Base-by-base conservation (phyloP, 64 coral and sea anemone species). In the Dendronephthya gigantea region DNA sequence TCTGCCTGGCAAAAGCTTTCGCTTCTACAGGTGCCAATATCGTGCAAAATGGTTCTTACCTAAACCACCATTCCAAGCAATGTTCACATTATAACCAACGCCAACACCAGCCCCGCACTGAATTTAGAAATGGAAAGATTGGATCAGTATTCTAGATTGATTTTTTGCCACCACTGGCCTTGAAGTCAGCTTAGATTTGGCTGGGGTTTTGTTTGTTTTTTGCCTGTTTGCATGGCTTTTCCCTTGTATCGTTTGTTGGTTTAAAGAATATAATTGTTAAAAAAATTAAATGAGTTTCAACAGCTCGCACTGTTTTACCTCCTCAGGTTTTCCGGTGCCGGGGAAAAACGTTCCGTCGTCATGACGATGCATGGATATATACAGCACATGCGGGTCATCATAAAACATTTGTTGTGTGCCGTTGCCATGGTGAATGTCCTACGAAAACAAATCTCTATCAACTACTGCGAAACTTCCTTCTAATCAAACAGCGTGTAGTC, bases 371-470 rank as follows among this genome's bases (percentile, higher is more conserved):
- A 97, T 83, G 48, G 94, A 97, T 25, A 97, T 97, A 47, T 97
- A 97, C 84, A 97, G 83, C 10, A 98, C 95, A 37, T 98, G 95
- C 16, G 95, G 95, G 36, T 98, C 95, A 40, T 98, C 95, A 88
- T 98, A 98, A 70, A 98, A 98, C 95, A 98, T 98, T 50, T 98
- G 95, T 38, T 98, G 95, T 15, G 95, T 98, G 19, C 95, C 95
- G 82, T 98, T 98, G 10, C 95, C 95, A 93, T 98, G 95, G 82
- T 98, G 95, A 84, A 98, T 98, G 30, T 98, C 95, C 95, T 98
- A 68, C 3, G 9, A 37, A 56, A 15, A 52, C 16, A 33, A 50
- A 82, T 39, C 16, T 2, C 19, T 5, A 23, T 27, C 10, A n/a
- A 27, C 25, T 17, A 27, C 6, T 56, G 51, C 15, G 2, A 56